A percentile compares a stretch with the other conserved stretches of the same genome.
Conservation (phyloP, 2,888 invertebrate species). For the Pyrocoelia pectoralis region DNA sequence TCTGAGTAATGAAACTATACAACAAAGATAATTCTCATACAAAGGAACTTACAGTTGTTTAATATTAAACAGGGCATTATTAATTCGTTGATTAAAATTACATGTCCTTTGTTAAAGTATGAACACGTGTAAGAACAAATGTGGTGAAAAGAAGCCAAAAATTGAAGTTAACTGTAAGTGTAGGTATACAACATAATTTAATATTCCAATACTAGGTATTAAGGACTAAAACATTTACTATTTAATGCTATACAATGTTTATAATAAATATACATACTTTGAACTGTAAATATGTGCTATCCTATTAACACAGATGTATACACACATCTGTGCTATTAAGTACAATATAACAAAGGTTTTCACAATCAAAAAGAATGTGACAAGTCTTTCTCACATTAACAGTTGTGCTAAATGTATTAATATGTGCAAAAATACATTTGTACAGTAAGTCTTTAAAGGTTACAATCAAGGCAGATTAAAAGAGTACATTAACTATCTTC, state of each 20-base stretch:
- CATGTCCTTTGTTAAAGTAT: too few species aligned
- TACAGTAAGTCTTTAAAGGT: constrained; percentile 17
- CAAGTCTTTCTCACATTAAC: constrained; percentile 11
- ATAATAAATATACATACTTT: constrained; percentile 21
- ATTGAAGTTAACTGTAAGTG: too few species aligned
- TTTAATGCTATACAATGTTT: constrained; percentile 10
- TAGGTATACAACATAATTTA: constrained; percentile 9
- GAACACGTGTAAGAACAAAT: too few species aligned
- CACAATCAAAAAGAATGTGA: constrained; percentile 19
- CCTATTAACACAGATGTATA: too few species aligned
- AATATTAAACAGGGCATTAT: too few species aligned
- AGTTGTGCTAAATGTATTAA: constrained; percentile 25
- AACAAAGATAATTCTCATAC: too few species aligned
- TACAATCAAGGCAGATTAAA: constrained; percentile 29
- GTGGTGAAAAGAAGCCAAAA: too few species aligned
- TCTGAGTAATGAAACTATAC: too few species aligned
- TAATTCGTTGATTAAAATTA: too few species aligned
- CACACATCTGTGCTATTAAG: too few species aligned
- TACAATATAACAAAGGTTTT: constrained; percentile 28
- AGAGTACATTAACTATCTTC: constrained; percentile 13
- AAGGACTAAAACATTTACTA: constrained; percentile 18
- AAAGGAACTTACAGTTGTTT: too few species aligned
- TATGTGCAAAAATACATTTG: constrained; percentile 32
- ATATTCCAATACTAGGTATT: neutral
- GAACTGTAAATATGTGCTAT: constrained; percentile 22